Conservation (phyloP, 2,888 invertebrate genomes). For the Thyatira batis region DNA sequence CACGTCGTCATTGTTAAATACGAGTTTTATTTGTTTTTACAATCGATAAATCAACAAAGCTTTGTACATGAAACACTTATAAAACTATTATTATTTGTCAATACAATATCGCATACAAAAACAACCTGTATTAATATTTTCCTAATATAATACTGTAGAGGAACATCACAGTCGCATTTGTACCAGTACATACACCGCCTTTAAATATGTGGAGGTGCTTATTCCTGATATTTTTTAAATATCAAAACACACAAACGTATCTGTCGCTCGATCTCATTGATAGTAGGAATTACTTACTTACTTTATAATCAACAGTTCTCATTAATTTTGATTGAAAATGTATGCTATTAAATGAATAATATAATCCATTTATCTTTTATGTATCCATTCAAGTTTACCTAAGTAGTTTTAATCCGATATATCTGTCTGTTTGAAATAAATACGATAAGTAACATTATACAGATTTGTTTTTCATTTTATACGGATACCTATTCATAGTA, state of each 20-base stretch:
- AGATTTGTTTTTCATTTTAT: slow-evolving; percentile 2
- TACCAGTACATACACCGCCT: slow-evolving; percentile 42
- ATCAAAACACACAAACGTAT: not conserved
- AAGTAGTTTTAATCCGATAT: slow-evolving; percentile 3
- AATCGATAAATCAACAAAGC: slow-evolving; percentile 48
- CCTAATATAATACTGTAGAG: slow-evolving; percentile 63
- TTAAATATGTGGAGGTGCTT: slow-evolving; percentile 4
- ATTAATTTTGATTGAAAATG: not conserved
- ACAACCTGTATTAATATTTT: slow-evolving; percentile 25
- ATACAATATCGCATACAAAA: slow-evolving; percentile 14
- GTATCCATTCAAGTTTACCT: not conserved
- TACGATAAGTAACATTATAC: not conserved
- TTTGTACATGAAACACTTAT: slow-evolving; percentile 61
- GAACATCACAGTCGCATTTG: slow-evolving; percentile 67
- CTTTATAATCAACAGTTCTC: not conserved
- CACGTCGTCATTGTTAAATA: slow-evolving; percentile 15
- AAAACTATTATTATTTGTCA: slow-evolving; percentile 34
- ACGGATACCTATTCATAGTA: too few species aligned
- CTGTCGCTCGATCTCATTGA: not conserved
- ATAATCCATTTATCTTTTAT: not conserved
- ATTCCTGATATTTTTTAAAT: too few species aligned
- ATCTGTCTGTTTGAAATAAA: not conserved
- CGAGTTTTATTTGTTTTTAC: slow-evolving; percentile 31
- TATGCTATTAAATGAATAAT: not conserved
- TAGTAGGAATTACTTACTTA: not conserved